Conservation (phyloP, 2,797 vertebrate genomes). For the Fistularia tabacaria region DNA sequence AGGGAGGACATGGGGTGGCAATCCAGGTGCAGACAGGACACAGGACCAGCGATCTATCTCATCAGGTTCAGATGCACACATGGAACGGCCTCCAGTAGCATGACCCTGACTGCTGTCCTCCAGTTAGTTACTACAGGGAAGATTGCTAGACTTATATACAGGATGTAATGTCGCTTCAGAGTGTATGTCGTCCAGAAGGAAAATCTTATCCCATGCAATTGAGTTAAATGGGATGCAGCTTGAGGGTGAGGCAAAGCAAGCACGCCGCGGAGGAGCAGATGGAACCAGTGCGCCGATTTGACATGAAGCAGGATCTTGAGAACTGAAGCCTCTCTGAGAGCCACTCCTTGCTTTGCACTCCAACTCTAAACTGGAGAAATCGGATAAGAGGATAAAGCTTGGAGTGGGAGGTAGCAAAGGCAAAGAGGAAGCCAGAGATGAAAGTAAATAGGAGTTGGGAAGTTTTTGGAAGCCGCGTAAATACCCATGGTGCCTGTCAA, state of each 20-base stretch:
- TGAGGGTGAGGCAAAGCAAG: conserved; percentile 26
- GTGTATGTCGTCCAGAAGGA: background rate
- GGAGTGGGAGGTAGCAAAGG: conserved; percentile 49
- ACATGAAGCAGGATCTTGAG: conserved; percentile 34
- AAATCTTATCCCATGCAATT: conserved; percentile 1
- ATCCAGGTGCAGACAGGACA: no score
- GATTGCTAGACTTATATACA: no score
- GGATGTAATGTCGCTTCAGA: no score
- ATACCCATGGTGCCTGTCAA: conserved; percentile 55
- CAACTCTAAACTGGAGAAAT: conserved; percentile 27
- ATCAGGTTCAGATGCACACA: no score
- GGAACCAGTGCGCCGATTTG: no score
- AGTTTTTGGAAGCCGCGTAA: conserved; percentile 55
- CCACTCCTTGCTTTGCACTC: conserved; percentile 37
- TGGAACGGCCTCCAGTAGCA: no score
- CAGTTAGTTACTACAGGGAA: no score
- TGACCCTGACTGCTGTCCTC: no score
- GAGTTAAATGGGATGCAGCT: conserved; percentile 17
- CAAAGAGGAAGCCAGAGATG: conserved; percentile 43
- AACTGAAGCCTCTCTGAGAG: conserved; percentile 31
- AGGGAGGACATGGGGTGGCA: no score
- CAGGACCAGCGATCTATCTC: no score
- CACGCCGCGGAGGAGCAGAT: conserved; percentile 25
- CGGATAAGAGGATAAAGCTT: conserved; percentile 41
- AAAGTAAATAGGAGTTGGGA: conserved; percentile 59